Percentiles rank a stretch among this genome's conserved stretches.
phyloP scores from a whole-genome alignment of 2,113 vertebrate species.

The Aviceda subcristata region DNA sequence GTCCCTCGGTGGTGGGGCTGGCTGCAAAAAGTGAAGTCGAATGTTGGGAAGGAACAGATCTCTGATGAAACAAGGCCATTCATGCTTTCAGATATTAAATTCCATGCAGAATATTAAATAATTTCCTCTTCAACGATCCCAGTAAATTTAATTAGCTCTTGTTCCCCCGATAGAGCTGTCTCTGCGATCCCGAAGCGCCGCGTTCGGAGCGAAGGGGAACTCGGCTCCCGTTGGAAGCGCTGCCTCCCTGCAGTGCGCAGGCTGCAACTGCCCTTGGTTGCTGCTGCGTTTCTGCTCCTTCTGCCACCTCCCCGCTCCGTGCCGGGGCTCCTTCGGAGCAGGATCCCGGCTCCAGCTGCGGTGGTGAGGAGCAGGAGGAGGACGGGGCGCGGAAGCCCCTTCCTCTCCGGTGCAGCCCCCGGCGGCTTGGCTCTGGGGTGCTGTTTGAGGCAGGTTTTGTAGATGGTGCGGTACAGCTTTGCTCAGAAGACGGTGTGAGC shows the following conservation, averaged over 20 bases:
- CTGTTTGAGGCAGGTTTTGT: not conserved
- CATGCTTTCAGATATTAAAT: conserved; percentile 66
- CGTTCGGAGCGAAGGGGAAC: conserved; percentile 6
- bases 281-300: fast-evolving
- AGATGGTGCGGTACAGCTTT: not conserved
- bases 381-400: fast-evolving
- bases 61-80: not conserved
- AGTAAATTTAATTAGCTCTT: conserved; percentile 84
- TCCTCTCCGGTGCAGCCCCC: not conserved
- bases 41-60: not conserved
- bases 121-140: conserved; percentile 80
- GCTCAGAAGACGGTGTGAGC: not conserved
- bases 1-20: not conserved
- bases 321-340: fast-evolving
- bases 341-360: not conserved
- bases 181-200: conserved; percentile 21
- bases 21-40: not conserved
- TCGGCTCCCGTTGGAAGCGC: not conserved
- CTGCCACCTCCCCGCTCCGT: fast-evolving
- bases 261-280: not conserved
- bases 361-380: no score
- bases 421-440: not conserved
- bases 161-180: conserved; percentile 73
- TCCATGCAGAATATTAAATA: conserved; percentile 78
- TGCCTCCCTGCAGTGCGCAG: fast-evolving